Conservation (phyloP, 2,113 vertebrate genomes). For the Chinchilla lanigera region DNA sequence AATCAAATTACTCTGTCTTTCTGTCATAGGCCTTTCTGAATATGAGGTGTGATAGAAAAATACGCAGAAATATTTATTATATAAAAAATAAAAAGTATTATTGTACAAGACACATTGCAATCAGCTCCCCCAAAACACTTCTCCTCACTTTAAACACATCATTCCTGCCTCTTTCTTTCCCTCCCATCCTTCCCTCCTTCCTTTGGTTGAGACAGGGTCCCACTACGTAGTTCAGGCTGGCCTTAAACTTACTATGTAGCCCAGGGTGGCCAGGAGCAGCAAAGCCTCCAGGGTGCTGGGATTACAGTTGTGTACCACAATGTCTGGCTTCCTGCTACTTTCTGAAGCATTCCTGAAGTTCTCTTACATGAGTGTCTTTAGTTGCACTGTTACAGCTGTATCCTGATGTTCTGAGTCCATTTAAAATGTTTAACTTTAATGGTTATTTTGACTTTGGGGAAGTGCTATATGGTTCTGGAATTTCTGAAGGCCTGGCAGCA, state of each 20-base stretch:
- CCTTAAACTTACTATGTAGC: neutral
- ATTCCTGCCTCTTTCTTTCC: neutral
- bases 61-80: neutral
- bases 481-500: conserved; percentile 94
- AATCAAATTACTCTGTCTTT: neutral
- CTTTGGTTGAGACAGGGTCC: neutral
- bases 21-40: neutral
- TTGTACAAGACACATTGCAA: neutral
- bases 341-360: neutral
- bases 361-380: neutral
- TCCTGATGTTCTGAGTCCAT: neutral
- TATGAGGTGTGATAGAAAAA: neutral
- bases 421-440: neutral
- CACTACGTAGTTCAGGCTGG: neutral
- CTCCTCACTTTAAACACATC: neutral
- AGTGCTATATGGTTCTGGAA: conserved; percentile 90
- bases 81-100: neutral
- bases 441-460: neutral
- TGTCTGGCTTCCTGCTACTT: neutral
- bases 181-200: neutral
- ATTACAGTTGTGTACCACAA: neutral
- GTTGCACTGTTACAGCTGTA: neutral
- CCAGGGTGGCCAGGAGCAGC: neutral
- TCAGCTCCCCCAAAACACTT: neutral
- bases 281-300: neutral